Evolutionary conservation across 92 coral and sea anemone genomes (phyloP), one percentile per base, ranked within the genome.

Genomic region (Zoanthus gigantus): DNA sequence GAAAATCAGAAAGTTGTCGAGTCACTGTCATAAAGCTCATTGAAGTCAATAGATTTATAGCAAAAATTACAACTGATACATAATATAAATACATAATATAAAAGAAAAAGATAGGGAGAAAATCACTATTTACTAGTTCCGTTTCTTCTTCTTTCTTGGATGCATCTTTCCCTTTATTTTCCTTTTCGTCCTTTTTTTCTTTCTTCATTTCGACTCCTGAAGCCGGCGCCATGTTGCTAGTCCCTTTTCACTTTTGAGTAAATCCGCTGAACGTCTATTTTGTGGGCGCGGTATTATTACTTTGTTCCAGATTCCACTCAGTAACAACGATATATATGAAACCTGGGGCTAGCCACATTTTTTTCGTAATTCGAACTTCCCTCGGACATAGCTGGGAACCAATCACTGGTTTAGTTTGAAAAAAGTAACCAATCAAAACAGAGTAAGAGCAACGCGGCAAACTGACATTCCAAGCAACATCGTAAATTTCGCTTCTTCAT

Each of bases 161-260:
- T 47, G 88, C 93, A 92, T 95, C 94, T 80, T 97, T 97, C 18
- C 90, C 88, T 84, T 94, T 86, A 66, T 87, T 87, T 74, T 88
- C 92, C 48, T 93, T 95, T 11, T 89, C 85, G 10, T 94, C 91
- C 29, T 83, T 89, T 90, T 93, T 90, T 67, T 92, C 93, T 67
- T 90, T 86, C 88, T 96, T 91, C 76, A 90, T 90, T 80, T 89
- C 96, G 86, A 88, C 90, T 84, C 90, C 98, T 74, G 97, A 93
- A 74, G 94, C 93, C 92, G 99, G 99, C 97, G 99, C 99, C 99
- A 97, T 97, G 92, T 97, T 97, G 96, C 89, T 92, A 76, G 2
- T 58, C n/a, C 6, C 17, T 14, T 58, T 50, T 50, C 42, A 34
- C 42, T 34, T 34, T 34, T 1, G 3, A 34, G 42, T 34, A 34